These are phyloP conservation scores for Pseudochromis fuscus DNA, from an alignment of 2,797 vertebrate genomes.

Conservation along the genomic window DNA sequence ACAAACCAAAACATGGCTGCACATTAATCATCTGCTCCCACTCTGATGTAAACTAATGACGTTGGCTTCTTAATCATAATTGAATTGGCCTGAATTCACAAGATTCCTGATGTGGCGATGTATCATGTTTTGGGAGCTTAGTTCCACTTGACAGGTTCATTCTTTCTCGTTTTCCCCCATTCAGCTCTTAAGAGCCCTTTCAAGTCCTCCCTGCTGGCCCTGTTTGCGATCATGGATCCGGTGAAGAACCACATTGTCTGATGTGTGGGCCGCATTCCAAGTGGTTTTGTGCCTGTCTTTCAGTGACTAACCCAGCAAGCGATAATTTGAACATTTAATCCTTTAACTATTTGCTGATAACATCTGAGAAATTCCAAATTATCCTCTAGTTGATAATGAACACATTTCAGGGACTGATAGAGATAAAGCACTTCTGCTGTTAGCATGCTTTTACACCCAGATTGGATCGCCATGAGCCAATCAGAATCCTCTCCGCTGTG, in stretches of 20 bases:
- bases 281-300: slow-evolving; percentile 6
- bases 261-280: slow-evolving; percentile 49
- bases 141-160: slow-evolving; percentile 60
- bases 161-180: slow-evolving; percentile 5
- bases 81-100: slow-evolving; percentile 59
- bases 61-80: slow-evolving; percentile 55
- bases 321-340: slow-evolving; percentile 37
- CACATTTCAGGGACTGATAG: slow-evolving; percentile 1
- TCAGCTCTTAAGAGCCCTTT: slow-evolving; percentile 41
- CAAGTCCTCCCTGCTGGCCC: slow-evolving; percentile 28
- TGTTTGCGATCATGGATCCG: not conserved
- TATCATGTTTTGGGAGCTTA: slow-evolving; percentile 65
- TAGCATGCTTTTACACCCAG: not conserved
- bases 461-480: not conserved
- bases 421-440: not conserved
- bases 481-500: not conserved
- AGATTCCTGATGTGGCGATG: slow-evolving; percentile 48
- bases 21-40: slow-evolving; percentile 64
- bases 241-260: slow-evolving; percentile 54
- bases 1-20: slow-evolving; percentile 40
- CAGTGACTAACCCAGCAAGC: slow-evolving; percentile 13
- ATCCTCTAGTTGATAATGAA: slow-evolving; percentile 19
- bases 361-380: slow-evolving; percentile 23
- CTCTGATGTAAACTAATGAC: slow-evolving; percentile 60
- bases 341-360: slow-evolving; percentile 25